A percentile compares a stretch with the other conserved stretches of the same genome.
Conservation (phyloP, 2,797 vertebrate species). For the Uromys caudimaculatus region DNA sequence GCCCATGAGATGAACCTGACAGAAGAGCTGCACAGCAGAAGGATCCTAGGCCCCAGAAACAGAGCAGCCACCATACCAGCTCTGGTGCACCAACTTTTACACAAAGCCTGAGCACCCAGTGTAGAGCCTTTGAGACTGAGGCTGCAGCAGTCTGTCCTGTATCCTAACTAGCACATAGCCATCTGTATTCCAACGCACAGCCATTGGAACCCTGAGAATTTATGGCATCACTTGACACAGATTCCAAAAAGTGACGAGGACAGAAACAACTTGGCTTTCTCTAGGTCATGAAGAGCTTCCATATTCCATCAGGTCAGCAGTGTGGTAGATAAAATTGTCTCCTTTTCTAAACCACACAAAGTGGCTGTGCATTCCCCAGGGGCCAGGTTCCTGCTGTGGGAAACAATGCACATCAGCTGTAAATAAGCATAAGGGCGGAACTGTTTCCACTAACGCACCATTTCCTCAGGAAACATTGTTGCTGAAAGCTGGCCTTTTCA, state of each 20-base stretch:
- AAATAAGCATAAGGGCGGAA: background rate
- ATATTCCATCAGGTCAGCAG: background rate
- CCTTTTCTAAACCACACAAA: background rate
- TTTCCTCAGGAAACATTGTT: background rate
- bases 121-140: fast-evolving
- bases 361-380: background rate
- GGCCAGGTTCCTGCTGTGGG: background rate
- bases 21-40: fast-evolving
- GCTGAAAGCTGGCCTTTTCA: background rate
- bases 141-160: background rate
- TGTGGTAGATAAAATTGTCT: background rate
- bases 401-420: no score
- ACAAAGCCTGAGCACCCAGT: fast-evolving
- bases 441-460: no score
- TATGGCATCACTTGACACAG: background rate
- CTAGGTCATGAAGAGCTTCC: background rate
- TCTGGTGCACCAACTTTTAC: fast-evolving
- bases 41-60: background rate
- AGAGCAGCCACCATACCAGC: background rate
- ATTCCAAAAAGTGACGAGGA: background rate
- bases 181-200: background rate
- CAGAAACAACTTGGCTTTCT: background rate
- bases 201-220: no score
- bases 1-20: no score
- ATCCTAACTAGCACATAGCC: background rate